These are phyloP conservation scores for Squalus acanthias DNA, from an alignment of 2,797 vertebrate genomes.

Conservation along the genomic window DNA sequence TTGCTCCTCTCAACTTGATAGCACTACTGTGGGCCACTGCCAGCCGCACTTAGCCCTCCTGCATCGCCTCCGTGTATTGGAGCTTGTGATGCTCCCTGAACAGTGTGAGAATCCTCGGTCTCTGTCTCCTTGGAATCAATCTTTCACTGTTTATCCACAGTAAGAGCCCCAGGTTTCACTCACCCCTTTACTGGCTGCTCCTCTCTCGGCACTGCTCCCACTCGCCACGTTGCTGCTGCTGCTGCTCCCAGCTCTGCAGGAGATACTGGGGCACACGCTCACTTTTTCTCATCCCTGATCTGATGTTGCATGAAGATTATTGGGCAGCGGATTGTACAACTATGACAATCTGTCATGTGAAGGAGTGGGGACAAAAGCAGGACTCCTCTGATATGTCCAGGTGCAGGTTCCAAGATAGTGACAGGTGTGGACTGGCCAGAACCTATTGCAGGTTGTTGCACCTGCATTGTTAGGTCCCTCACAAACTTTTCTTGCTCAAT, in stretches of 20 bases:
- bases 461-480: neutral
- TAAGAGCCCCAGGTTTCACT: no score
- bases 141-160: no score
- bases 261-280: neutral
- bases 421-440: neutral
- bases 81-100: no score
- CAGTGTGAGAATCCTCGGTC: neutral
- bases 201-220: no score
- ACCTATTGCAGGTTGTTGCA: neutral
- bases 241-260: no score
- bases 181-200: no score
- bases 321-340: neutral
- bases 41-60: neutral
- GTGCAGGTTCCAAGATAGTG: neutral
- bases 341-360: neutral
- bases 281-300: neutral
- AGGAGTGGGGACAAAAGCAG: neutral
- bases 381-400: neutral
- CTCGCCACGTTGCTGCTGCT: no score
- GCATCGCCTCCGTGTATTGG: neutral
- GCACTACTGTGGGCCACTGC: neutral
- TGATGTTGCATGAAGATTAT: neutral
- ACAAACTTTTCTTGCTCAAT: neutral
- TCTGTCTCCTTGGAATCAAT: neutral
- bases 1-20: neutral